These are phyloP conservation scores for Podarcis siculus DNA, from an alignment of 2,797 vertebrate genomes.

Conservation along the genomic window DNA sequence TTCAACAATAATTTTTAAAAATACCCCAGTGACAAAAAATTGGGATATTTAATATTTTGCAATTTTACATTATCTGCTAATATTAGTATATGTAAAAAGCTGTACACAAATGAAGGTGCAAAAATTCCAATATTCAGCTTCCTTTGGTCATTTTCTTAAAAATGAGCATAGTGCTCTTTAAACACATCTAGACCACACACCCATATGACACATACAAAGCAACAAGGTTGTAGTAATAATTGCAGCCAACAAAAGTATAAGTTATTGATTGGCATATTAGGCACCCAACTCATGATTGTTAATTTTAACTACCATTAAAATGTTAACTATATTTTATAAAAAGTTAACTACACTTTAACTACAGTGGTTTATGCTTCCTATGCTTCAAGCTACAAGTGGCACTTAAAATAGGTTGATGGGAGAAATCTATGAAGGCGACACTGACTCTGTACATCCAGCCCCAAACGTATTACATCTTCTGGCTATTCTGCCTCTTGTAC, in stretches of 20 bases:
- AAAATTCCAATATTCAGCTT: not conserved
- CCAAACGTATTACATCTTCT: constrained; percentile 25
- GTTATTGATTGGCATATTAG: constrained; percentile 36
- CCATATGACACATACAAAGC: constrained; percentile 3
- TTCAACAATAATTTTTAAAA: constrained; percentile 12
- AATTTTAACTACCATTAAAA: too few species aligned
- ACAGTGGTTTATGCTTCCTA: constrained; percentile 40
- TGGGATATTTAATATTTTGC: not conserved
- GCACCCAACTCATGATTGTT: not conserved
- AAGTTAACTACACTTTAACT: constrained; percentile 30
- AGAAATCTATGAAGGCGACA: constrained; percentile 44
- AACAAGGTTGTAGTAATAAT: not conserved
- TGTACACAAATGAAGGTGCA: not conserved
- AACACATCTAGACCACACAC: constrained; percentile 28
- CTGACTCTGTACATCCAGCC: not conserved
- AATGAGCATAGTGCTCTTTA: constrained; percentile 16
- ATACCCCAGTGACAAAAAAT: constrained; percentile 29
- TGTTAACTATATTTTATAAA: too few species aligned
- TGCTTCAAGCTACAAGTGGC: not conserved
- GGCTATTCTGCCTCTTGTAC: constrained; percentile 45
- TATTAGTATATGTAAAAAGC: too few species aligned
- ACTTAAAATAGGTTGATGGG: constrained; percentile 17
- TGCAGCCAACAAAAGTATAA: not conserved
- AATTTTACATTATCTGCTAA: too few species aligned
- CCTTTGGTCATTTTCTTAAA: constrained; percentile 28